A percentile compares a stretch with the other conserved stretches of the same genome.
Conservation (phyloP, 2,888 invertebrate genomes). For the Morpho deidamia region DNA sequence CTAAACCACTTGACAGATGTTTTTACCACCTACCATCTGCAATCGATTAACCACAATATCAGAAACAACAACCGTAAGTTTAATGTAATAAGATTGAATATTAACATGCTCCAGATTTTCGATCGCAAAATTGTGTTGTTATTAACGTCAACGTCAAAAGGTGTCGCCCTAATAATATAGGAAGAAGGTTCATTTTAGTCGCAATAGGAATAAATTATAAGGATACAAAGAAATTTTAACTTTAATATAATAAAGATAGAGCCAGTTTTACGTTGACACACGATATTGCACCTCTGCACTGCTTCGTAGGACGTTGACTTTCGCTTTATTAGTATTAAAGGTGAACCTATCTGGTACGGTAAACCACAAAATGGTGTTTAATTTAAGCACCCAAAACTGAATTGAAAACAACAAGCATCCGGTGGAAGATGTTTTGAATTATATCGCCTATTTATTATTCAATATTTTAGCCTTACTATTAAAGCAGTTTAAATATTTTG, state of each 20-base stretch:
- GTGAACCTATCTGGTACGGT: slow-evolving; percentile 6
- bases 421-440: too few species aligned
- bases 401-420: too few species aligned
- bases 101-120: background rate
- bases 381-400: slow-evolving; percentile 1
- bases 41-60: background rate
- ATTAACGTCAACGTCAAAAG: slow-evolving; percentile 7
- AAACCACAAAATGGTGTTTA: slow-evolving; percentile 6
- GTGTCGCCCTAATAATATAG: slow-evolving; percentile 13
- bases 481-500: too few species aligned
- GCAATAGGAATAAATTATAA: slow-evolving; percentile 11
- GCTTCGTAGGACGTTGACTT: slow-evolving; percentile 23
- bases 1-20: slow-evolving; percentile 29
- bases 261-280: slow-evolving; percentile 9
- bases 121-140: slow-evolving; percentile 12
- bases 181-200: slow-evolving; percentile 21
- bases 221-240: slow-evolving; percentile 10
- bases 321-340: slow-evolving; percentile 21
- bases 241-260: slow-evolving; percentile 5
- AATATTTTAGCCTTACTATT: too few species aligned
- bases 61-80: background rate
- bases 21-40: slow-evolving; percentile 8
- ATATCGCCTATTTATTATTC: too few species aligned
- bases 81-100: slow-evolving; percentile 12
- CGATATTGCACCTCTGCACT: slow-evolving; percentile 18